Evolutionary conservation across 2,113 vertebrate species (phyloP).

Genomic region (Pterocles gutturalis): DNA sequence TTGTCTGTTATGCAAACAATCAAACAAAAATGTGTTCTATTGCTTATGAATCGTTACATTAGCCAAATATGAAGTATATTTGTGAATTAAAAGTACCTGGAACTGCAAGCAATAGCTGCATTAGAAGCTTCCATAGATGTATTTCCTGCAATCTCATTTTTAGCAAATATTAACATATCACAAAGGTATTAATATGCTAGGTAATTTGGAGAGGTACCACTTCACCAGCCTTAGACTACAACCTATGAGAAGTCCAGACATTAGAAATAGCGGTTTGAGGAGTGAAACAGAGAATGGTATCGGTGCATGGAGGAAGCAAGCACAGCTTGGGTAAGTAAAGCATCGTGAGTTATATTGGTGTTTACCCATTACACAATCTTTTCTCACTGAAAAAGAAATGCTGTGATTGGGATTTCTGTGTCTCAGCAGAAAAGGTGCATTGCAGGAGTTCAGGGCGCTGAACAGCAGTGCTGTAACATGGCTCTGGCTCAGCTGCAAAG

Average conservation of each 20-base stretch:
- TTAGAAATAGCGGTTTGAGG: neutral
- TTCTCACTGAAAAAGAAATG: neutral
- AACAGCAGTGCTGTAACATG: neutral
- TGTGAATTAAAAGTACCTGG: neutral
- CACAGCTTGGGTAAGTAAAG: neutral
- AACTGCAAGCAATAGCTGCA: neutral
- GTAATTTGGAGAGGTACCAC: neutral
- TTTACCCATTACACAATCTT: neutral
- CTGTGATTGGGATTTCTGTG: neutral
- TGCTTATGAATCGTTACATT: rapidly evolving
- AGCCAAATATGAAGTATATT: neutral
- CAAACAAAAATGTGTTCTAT: neutral
- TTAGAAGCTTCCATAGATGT: neutral
- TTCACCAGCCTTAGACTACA: neutral
- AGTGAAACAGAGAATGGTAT: neutral
- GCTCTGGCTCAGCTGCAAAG: neutral
- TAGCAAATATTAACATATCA: neutral
- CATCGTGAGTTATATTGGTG: neutral
- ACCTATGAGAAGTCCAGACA: neutral
- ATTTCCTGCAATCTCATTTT: neutral
- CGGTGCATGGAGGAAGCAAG: neutral
- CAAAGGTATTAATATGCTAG: neutral
- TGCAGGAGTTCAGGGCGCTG: neutral
- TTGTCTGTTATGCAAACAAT: neutral
- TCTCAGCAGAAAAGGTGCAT: neutral